Percentiles rank a stretch among this genome's conserved stretches.
Evolutionary conservation across 2,797 vertebrate species (phyloP).

Genomic region (Acanthiza pusilla): DNA sequence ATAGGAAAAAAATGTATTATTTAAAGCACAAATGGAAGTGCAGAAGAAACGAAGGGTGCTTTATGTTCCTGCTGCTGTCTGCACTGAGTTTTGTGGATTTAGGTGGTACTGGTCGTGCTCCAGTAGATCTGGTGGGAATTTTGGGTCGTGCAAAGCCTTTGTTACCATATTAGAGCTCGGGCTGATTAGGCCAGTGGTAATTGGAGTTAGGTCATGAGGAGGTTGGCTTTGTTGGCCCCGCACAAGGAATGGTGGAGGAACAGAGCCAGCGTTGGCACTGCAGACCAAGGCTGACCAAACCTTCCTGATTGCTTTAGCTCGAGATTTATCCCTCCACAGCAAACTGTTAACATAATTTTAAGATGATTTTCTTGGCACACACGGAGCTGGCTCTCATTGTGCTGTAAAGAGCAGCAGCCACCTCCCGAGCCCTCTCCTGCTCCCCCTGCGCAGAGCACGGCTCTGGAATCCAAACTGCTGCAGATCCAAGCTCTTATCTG

Average conservation of each 20-base stretch:
- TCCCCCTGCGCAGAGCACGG: not conserved
- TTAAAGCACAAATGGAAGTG: not conserved
- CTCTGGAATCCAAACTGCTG: constrained; percentile 33
- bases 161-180: not conserved
- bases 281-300: not conserved
- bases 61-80: not conserved
- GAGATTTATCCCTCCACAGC: not conserved
- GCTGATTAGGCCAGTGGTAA: not conserved
- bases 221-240: not conserved
- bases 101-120: not conserved
- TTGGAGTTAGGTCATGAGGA: not conserved
- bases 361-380: not conserved
- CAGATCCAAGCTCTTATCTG: constrained; percentile 20
- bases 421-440: not conserved
- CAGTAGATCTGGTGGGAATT: not conserved
- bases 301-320: not conserved
- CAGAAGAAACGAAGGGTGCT: not conserved
- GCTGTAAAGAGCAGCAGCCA: not conserved
- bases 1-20: fast-evolving
- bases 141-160: not conserved
- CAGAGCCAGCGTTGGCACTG: not conserved
- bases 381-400: not conserved
- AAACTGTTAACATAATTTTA: not conserved
- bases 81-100: not conserved
- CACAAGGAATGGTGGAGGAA: not conserved